These are phyloP conservation scores for Heliothis peltigera DNA, from an alignment of 2,888 invertebrate genomes.

Conservation along the genomic window DNA sequence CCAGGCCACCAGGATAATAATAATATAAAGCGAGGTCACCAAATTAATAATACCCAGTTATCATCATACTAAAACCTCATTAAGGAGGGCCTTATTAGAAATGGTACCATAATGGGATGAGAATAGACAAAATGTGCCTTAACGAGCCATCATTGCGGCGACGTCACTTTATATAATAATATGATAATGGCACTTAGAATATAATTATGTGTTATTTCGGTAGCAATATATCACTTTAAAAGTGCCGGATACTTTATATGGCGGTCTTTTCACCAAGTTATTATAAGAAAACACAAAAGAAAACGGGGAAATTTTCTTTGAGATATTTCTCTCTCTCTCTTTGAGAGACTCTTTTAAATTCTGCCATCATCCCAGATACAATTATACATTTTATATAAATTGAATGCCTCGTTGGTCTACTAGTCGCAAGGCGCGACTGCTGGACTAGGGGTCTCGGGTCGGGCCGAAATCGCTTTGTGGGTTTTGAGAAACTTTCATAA, in stretches of 20 bases:
- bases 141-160: constrained; percentile 42
- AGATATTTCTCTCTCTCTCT: constrained; percentile 33
- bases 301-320: constrained; percentile 18
- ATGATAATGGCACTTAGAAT: constrained; percentile 49
- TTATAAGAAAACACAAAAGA: constrained; percentile 41
- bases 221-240: constrained; percentile 42
- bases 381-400: no score
- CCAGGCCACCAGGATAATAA: no score
- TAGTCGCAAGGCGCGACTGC: no score
- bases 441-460: no score
- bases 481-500: no score
- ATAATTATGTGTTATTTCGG: constrained; percentile 51
- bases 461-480: no score
- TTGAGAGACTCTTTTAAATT: constrained; percentile 20
- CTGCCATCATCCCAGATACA: constrained; percentile 1
- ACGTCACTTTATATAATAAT: constrained; percentile 54
- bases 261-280: constrained; percentile 41
- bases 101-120: constrained; percentile 49
- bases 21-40: neutral
- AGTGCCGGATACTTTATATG: constrained; percentile 32
- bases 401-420: no score
- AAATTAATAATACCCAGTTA: constrained; percentile 17
- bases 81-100: constrained; percentile 47
- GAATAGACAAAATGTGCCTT: constrained; percentile 37
- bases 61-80: constrained; percentile 42